Percentiles rank a stretch among this genome's conserved stretches.
Evolutionary conservation across 2,113 vertebrate species (phyloP).

Genomic region (Toxotes jaculatrix): DNA sequence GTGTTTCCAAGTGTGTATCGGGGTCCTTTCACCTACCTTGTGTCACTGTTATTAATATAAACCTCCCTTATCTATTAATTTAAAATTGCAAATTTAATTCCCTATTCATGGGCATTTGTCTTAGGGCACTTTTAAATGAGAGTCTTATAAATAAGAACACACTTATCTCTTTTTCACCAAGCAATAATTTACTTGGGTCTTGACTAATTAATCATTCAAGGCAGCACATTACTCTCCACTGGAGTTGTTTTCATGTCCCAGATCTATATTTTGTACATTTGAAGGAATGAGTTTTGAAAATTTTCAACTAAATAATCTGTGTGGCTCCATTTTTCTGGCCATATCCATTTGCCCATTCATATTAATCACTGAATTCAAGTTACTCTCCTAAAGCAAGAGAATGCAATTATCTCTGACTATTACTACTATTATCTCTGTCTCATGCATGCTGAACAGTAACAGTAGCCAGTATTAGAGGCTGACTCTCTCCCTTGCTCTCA

Average conservation of each 20-base stretch:
- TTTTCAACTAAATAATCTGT: constrained; percentile 25
- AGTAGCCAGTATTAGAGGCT: not conserved
- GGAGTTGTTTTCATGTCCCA: constrained; percentile 21
- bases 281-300: not conserved
- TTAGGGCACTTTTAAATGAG: not conserved
- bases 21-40: too few species aligned
- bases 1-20: too few species aligned
- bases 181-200: not conserved
- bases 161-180: not conserved
- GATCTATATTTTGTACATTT: constrained; percentile 5
- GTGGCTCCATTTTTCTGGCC: not conserved
- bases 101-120: not conserved
- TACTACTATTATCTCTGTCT: too few species aligned
- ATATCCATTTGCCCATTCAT: constrained; percentile 20
- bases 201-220: constrained; percentile 25
- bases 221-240: not conserved
- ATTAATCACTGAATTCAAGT: constrained; percentile 19
- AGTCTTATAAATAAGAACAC: not conserved
- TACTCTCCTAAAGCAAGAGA: constrained; percentile 23
- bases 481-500: not conserved
- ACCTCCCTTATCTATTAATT: constrained; percentile 2
- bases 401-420: constrained; percentile 31
- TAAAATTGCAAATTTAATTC: constrained; percentile 14
- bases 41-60: not conserved
- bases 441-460: not conserved